Evolutionary conservation across 2,797 vertebrate species (phyloP), one percentile per base, ranked within the genome.

Genomic region (Aldrovandia affinis): DNA sequence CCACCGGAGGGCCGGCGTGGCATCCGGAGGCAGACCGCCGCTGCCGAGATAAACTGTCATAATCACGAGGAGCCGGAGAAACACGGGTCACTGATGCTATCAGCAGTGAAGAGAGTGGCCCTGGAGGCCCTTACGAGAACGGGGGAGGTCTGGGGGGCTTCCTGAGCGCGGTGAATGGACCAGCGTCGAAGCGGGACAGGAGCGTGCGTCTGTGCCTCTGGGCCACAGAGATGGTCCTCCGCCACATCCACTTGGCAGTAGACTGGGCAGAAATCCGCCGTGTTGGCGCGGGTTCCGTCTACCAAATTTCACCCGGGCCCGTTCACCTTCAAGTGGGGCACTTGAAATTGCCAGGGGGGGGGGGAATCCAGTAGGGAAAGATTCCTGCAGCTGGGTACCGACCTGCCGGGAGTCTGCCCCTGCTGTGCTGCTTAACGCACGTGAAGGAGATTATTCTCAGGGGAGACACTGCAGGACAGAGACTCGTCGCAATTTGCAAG

Each of bases 61-160:
- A 94, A 92, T 47, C 87, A 90, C 87, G 91, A 91, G 89, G 91
- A 92, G 88, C 92, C 92, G 80, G 89, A 87, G 89, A 86, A 85
- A 93, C 92, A 94, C 92, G 88, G 93, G 93, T 93, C 89, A 87
- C 80, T 0, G 81, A 83, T 92, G 87, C 88, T 91, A 94, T 95
- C 91, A 86, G 86, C 87, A 86, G 88, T 90, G 89, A 89, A 90
- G 82, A 91, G 79, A 91, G 88, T 84, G 83, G 80, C 88, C 80
- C 50, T 63, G 20, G 8, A n/a, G 9, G 54, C 33, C 79, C 22
- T 61, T 47, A n/a, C 22, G 20, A 77, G 20, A 77, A 25, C 73
- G 20, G 5, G 25, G 42, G 42, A 44, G 73, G 20, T 47, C 68
- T 14, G 22, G 39, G 25, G 39, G 73, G 20, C 25, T n/a, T 42